Evolutionary conservation across 2,888 invertebrate species (phyloP).

Genomic region (Melinopterus prodromus): DNA sequence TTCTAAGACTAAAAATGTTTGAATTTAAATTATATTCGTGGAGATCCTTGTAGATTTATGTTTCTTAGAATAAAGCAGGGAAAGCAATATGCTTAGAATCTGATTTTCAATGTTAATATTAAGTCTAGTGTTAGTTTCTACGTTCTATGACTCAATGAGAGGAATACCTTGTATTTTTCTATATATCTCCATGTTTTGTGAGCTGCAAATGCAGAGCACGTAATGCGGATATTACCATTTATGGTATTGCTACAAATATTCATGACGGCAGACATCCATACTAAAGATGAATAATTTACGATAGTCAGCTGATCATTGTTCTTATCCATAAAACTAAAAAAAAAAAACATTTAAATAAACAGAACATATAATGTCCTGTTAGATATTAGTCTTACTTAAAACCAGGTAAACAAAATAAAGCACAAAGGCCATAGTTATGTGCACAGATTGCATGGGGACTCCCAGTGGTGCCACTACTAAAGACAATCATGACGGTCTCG

Average conservation of each 20-base stretch:
- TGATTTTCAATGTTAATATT: too few species aligned
- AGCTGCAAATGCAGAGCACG: background rate
- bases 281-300: background rate
- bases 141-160: too few species aligned
- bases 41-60: too few species aligned
- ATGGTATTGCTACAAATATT: background rate
- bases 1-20: too few species aligned
- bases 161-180: background rate
- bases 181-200: background rate
- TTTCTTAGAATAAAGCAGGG: too few species aligned
- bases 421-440: background rate
- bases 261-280: background rate
- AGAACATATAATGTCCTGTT: background rate
- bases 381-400: background rate
- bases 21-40: too few species aligned
- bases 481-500: constrained; percentile 37
- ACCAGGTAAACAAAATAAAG: background rate
- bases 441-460: constrained; percentile 42
- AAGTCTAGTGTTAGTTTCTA: too few species aligned
- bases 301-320: background rate
- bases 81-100: too few species aligned
- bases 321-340: too few species aligned
- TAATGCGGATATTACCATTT: background rate
- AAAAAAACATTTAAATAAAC: too few species aligned
- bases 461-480: constrained; percentile 44